These are phyloP conservation scores for Mixornis gularis DNA, from an alignment of 2,113 vertebrate species.

Conservation along the genomic window DNA sequence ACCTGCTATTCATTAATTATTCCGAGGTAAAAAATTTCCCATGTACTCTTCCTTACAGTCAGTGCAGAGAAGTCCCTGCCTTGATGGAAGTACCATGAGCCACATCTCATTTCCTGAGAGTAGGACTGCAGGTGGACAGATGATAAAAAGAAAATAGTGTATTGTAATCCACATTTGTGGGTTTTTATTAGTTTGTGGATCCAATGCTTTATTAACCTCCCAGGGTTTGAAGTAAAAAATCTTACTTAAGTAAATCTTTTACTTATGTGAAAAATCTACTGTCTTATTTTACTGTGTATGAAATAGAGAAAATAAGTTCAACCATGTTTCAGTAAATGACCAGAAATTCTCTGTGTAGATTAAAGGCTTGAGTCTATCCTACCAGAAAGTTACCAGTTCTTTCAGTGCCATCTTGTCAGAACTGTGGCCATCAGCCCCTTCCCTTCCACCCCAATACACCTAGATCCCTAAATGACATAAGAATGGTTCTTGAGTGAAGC, in stretches of 20 bases:
- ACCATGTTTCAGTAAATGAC: not conserved
- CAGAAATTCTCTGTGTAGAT: not conserved
- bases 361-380: not conserved
- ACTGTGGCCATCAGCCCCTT: not conserved
- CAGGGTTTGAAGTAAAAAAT: not conserved
- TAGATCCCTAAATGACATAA: not conserved
- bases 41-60: not conserved
- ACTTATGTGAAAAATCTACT: not conserved
- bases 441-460: not conserved
- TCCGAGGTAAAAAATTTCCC: not conserved
- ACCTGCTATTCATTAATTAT: not conserved
- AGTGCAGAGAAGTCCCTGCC: not conserved
- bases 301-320: not conserved
- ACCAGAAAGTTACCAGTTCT: not conserved
- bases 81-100: not conserved
- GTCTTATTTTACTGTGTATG: not conserved
- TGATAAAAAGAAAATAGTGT: not conserved
- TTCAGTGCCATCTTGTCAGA: not conserved
- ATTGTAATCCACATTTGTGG: not conserved
- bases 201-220: not conserved
- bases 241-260: not conserved
- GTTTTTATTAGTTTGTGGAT: not conserved
- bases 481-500: not conserved
- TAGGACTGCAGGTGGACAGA: not conserved
- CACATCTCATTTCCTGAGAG: not conserved